These are phyloP conservation scores for Coracopsis vasa DNA, from an alignment of 2,113 vertebrate species.

Conservation along the genomic window DNA sequence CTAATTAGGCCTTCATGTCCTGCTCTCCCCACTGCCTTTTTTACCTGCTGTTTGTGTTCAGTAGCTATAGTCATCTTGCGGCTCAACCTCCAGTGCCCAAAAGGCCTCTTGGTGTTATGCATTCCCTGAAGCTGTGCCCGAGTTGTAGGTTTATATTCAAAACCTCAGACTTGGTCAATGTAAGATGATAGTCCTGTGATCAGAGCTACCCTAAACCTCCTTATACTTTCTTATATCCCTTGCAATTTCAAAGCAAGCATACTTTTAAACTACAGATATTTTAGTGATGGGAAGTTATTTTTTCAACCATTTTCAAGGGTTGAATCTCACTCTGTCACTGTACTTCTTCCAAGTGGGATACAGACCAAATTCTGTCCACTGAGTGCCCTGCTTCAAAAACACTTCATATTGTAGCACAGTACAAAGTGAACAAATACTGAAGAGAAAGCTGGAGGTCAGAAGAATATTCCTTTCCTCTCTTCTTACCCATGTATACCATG, in stretches of 20 bases:
- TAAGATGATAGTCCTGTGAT: neutral
- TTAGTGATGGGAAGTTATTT: neutral
- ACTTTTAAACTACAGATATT: neutral
- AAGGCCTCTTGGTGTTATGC: neutral
- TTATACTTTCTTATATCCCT: neutral
- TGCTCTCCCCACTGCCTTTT: neutral
- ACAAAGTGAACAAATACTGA: neutral
- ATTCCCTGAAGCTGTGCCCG: neutral
- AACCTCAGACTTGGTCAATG: neutral
- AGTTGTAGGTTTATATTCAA: neutral
- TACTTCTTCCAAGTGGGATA: neutral
- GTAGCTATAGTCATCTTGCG: neutral
- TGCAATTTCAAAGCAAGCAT: neutral
- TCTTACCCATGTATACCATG: neutral
- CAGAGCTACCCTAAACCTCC: neutral
- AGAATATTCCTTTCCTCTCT: neutral
- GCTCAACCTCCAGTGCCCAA: accelerated
- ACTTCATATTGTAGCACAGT: neutral
- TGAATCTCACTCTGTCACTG: neutral
- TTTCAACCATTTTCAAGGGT: neutral
- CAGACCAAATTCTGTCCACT: neutral
- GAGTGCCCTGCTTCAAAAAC: neutral
- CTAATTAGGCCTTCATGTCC: neutral
- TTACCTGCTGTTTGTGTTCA: neutral
- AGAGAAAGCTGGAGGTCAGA: neutral